These are phyloP conservation scores for Liposcelis brunnea DNA, from an alignment of 2,888 invertebrate species.

Conservation along the genomic window DNA sequence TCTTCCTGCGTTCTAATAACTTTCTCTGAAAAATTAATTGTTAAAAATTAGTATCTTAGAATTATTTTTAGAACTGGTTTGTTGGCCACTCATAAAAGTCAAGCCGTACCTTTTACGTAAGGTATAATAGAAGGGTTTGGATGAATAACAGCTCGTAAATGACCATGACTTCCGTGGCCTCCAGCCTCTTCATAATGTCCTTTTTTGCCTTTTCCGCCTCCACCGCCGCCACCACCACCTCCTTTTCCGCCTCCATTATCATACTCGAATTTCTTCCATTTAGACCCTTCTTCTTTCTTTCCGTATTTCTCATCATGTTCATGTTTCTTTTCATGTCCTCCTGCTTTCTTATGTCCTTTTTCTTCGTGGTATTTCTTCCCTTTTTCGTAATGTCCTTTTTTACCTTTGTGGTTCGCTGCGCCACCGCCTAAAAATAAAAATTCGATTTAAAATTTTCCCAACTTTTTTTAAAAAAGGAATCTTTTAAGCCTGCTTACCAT, in stretches of 20 bases:
- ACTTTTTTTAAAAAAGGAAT: too few relatives aligned
- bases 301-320: background rate
- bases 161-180: background rate
- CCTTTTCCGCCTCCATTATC: background rate
- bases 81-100: too few relatives aligned
- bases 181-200: background rate
- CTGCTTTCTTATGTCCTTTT: slow-evolving; percentile 5
- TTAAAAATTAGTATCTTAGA: too few relatives aligned
- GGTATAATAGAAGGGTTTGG: too few relatives aligned
- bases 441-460: too few relatives aligned
- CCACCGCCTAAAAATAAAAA: too few relatives aligned
- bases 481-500: slow-evolving; percentile 11
- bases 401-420: too few relatives aligned
- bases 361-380: background rate
- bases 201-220: background rate
- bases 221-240: background rate
- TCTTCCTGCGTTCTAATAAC: too few relatives aligned
- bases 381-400: background rate
- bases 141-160: too few relatives aligned
- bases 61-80: too few relatives aligned
- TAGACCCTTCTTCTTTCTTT: slow-evolving; percentile 3
- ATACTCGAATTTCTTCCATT: background rate
- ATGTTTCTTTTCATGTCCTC: slow-evolving; percentile 2
- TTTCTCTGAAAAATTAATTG: background rate
- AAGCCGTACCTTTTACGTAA: too few relatives aligned